Percentiles rank a stretch among this genome's conserved stretches.
Evolutionary conservation across 2,113 vertebrate genomes (phyloP).

Genomic region (Etheostoma cragini): DNA sequence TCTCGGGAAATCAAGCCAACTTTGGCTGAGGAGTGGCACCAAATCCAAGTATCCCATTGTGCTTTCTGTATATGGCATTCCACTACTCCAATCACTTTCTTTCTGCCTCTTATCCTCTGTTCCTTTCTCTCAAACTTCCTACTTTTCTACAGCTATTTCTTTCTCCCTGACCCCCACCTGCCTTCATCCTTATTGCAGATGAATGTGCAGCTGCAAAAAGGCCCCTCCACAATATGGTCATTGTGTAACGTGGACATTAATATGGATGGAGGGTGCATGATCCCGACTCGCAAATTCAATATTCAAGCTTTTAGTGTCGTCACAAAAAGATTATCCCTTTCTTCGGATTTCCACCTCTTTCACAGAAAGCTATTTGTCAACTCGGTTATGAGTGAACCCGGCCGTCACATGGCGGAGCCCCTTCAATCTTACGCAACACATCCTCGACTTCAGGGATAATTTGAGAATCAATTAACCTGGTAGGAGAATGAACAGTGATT

Average conservation of each 20-base stretch:
- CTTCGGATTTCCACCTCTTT: conserved; percentile 43
- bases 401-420: neutral
- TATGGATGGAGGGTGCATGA: conserved; percentile 43
- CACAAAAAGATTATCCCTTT: conserved; percentile 36
- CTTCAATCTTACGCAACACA: conserved; percentile 10
- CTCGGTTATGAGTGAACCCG: conserved; percentile 16
- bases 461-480: conserved; percentile 52
- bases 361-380: conserved; percentile 51
- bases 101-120: conserved; percentile 29
- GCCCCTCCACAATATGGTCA: conserved; percentile 39
- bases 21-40: conserved; percentile 60
- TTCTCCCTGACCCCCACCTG: conserved; percentile 40
- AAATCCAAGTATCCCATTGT: conserved; percentile 62
- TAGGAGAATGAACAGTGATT: conserved; percentile 41
- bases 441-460: conserved; percentile 43
- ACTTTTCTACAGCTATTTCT: neutral
- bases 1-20: conserved; percentile 68
- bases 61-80: conserved; percentile 38
- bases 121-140: conserved; percentile 22
- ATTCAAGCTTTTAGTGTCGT: conserved; percentile 51
- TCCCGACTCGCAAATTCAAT: conserved; percentile 55
- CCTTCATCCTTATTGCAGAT: conserved; percentile 14
- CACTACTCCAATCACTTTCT: neutral
- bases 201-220: conserved; percentile 53
- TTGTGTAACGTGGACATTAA: conserved; percentile 48